phyloP scores from a whole-genome alignment of 2,113 vertebrate genomes.

The Tinamus guttatus region DNA sequence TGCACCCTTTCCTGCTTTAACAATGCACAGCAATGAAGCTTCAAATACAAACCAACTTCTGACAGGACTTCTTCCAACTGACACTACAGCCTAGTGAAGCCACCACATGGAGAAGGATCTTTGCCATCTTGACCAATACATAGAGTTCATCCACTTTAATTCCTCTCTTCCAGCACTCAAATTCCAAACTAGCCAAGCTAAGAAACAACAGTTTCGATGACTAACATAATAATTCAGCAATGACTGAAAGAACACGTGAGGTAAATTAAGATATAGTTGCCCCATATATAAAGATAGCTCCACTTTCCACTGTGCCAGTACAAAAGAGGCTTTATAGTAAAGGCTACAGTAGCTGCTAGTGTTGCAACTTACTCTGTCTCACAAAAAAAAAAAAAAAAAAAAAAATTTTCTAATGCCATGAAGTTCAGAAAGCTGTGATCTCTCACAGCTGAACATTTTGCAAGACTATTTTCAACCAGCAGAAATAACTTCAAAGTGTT shows the following conservation, averaged over 20 bases:
- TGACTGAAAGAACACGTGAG: background rate
- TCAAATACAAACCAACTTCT: background rate
- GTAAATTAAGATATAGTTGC: background rate
- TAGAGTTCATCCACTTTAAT: background rate
- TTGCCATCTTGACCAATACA: background rate
- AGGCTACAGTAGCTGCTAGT: background rate
- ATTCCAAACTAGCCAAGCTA: background rate
- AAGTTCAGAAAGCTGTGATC: background rate
- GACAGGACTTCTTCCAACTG: background rate
- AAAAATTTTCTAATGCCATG: background rate
- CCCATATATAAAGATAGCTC: background rate
- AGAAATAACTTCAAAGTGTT: background rate
- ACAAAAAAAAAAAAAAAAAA: background rate
- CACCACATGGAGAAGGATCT: background rate
- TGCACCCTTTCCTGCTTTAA: background rate
- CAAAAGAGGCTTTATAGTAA: background rate
- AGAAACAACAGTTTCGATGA: background rate
- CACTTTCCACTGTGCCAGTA: background rate
- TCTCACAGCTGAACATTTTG: background rate
- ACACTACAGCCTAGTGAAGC: background rate
- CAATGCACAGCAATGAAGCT: background rate
- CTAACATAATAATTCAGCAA: background rate
- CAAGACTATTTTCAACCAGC: background rate
- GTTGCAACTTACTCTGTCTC: background rate
- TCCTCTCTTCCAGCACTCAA: background rate